phyloP scores from a whole-genome alignment of 2,113 vertebrate genomes.

The Tragulus kanchil region DNA sequence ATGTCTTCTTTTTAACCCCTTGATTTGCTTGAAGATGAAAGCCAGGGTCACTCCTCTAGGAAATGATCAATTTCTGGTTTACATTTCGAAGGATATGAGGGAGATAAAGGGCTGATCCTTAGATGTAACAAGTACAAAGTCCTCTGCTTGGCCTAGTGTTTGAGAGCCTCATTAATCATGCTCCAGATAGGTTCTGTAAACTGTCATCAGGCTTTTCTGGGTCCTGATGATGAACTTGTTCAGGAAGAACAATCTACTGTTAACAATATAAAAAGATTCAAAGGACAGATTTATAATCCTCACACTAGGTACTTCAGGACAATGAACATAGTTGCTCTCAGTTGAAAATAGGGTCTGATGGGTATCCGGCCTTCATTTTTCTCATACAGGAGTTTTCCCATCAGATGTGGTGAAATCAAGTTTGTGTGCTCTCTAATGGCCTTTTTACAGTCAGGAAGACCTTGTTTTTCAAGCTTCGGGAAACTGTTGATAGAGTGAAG shows the following conservation, averaged over 20 bases:
- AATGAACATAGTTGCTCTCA: conserved; percentile 21
- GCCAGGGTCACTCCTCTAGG: conserved; percentile 48
- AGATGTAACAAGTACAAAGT: conserved; percentile 72
- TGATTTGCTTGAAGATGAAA: conserved; percentile 66
- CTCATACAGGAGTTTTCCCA: conserved; percentile 45
- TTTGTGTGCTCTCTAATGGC: conserved; percentile 27
- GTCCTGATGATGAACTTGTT: conserved; percentile 67
- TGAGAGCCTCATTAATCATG: conserved; percentile 76
- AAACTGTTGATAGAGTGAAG: conserved; percentile 53
- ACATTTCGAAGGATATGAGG: conserved; percentile 65
- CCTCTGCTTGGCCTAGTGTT: not conserved
- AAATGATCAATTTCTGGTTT: conserved; percentile 69
- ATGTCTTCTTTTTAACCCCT: conserved; percentile 50
- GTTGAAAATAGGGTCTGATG: not conserved
- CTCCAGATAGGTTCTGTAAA: conserved; percentile 75
- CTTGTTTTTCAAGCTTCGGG: conserved; percentile 61
- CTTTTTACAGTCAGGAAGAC: not conserved
- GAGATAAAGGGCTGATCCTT: conserved; percentile 72
- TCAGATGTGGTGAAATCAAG: conserved; percentile 28
- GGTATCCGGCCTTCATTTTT: conserved; percentile 65
- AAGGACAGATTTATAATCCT: conserved; percentile 57
- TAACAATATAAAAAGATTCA: conserved; percentile 55
- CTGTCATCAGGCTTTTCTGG: conserved; percentile 61
- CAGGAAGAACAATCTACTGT: conserved; percentile 66
- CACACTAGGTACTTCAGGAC: conserved; percentile 26